Percentiles rank a stretch among this genome's conserved stretches.
Conservation (phyloP, 1,140 invertebrate genomes). For the Atta colombica region DNA sequence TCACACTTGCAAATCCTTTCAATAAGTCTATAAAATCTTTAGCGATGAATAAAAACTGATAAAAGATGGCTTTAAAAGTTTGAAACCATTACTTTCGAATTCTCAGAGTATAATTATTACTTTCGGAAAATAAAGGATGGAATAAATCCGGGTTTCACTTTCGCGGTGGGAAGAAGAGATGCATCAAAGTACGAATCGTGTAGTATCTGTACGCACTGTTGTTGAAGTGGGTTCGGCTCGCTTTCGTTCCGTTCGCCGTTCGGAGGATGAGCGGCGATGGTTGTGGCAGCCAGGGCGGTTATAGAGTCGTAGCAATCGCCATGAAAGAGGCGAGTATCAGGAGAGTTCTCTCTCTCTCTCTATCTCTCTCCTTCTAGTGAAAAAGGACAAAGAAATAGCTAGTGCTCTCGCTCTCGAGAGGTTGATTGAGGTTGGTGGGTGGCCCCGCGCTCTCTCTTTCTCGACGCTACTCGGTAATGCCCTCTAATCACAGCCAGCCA, state of each 20-base stretch:
- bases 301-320: slow-evolving; percentile 58
- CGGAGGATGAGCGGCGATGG: slow-evolving; percentile 38
- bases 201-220: slow-evolving; percentile 22
- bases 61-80: too few relatives aligned
- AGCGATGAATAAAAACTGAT: background rate
- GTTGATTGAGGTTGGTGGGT: slow-evolving; percentile 81
- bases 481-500: slow-evolving; percentile 80
- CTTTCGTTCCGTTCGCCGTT: slow-evolving; percentile 52
- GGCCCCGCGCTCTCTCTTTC: slow-evolving; percentile 47
- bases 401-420: slow-evolving; percentile 68
- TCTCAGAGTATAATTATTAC: background rate
- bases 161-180: slow-evolving; percentile 3
- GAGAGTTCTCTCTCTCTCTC: background rate
- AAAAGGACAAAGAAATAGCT: slow-evolving; percentile 33
- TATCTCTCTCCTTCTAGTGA: background rate
- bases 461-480: slow-evolving; percentile 77
- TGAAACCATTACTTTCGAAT: background rate
- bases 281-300: slow-evolving; percentile 33
- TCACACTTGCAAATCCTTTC: background rate
- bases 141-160: slow-evolving; percentile 47
- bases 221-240: slow-evolving; percentile 44
- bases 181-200: slow-evolving; percentile 7
- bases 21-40: background rate
- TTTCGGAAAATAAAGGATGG: slow-evolving; percentile 12
- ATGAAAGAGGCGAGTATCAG: slow-evolving; percentile 30